Conservation (phyloP, 2,113 vertebrate species). For the Ahaetulla prasina region DNA sequence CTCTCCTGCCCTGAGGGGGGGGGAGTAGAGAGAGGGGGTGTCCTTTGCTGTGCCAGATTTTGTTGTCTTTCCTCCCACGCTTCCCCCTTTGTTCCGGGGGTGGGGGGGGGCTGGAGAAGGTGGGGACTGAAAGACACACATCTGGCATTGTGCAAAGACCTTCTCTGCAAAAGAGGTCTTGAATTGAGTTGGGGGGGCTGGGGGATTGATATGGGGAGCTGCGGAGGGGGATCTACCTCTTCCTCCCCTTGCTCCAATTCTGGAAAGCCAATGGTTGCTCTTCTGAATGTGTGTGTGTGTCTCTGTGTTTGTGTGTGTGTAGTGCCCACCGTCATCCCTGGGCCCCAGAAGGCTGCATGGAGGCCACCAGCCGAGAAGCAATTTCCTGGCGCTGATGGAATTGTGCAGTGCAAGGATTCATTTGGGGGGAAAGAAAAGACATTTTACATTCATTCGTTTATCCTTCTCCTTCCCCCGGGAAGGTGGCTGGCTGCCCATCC, state of each 20-base stretch:
- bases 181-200: not conserved
- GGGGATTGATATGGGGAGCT: not conserved
- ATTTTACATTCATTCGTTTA: not conserved
- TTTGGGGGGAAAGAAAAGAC: accelerated
- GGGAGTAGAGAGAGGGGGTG: accelerated
- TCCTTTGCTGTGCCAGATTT: not conserved
- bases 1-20: not conserved
- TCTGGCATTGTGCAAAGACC: not conserved
- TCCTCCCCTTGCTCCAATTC: not conserved
- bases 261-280: not conserved
- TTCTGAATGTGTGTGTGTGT: too few species aligned
- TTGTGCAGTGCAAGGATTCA: not conserved
- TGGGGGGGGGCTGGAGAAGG: not conserved
- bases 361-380: not conserved
- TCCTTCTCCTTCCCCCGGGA: not conserved
- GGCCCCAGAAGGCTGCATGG: not conserved
- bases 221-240: not conserved
- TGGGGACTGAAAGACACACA: not conserved
- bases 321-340: accelerated
- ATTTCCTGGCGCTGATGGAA: not conserved
- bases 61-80: not conserved
- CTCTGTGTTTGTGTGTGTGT: too few species aligned
- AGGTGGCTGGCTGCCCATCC: accelerated
- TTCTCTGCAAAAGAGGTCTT: not conserved
- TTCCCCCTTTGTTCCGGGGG: not conserved